phyloP scores from a whole-genome alignment of 2,113 vertebrate genomes.

The Anguilla japonica region DNA sequence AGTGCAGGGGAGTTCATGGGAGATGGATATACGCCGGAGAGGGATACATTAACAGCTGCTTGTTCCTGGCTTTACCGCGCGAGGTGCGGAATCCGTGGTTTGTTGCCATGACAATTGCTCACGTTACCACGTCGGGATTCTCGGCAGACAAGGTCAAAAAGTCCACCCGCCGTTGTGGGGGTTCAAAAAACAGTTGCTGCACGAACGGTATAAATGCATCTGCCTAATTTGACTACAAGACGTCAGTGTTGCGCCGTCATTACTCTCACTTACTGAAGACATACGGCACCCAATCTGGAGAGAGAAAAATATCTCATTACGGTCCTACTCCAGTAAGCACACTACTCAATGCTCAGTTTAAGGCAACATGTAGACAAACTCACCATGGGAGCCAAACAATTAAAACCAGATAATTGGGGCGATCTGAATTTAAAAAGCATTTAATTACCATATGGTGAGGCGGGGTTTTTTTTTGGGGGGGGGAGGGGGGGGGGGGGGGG shows the following conservation, averaged over 20 bases:
- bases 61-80: slow-evolving; percentile 1
- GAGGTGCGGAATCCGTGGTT: not conserved
- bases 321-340: not conserved
- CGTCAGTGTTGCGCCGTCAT: not conserved
- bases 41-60: not conserved
- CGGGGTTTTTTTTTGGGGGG: too few relatives aligned
- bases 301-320: not conserved
- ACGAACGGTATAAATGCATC: not conserved
- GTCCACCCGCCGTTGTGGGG: not conserved
- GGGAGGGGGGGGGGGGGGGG: too few relatives aligned
- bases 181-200: not conserved
- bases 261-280: not conserved
- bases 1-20: slow-evolving; percentile 30
- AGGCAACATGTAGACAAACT: not conserved
- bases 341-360: not conserved
- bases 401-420: not conserved
- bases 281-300: not conserved
- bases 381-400: not conserved
- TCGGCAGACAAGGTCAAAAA: slow-evolving; percentile 11
- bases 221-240: not conserved
- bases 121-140: not conserved
- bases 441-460: too few relatives aligned
- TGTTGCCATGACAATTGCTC: slow-evolving; percentile 32
- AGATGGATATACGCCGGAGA: not conserved
- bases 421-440: too few relatives aligned